Evolutionary conservation across 2,888 invertebrate genomes (phyloP).

Genomic region (Campaea margaritaria): DNA sequence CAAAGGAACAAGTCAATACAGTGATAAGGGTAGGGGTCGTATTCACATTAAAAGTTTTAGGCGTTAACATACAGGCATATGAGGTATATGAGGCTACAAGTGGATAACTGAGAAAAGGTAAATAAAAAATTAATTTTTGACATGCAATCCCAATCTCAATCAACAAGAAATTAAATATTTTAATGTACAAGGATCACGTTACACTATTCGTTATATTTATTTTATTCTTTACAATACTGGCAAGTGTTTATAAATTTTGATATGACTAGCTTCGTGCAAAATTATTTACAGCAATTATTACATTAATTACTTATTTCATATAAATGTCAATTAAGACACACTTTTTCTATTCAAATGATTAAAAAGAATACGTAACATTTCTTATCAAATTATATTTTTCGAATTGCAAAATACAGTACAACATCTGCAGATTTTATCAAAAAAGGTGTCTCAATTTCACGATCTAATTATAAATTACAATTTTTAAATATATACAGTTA

Average conservation of each 20-base stretch:
- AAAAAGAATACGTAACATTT: too few species aligned
- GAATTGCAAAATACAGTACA: not conserved
- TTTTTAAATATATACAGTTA: constrained; percentile 37
- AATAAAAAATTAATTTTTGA: not conserved
- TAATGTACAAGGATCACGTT: not conserved
- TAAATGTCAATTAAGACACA: constrained; percentile 9
- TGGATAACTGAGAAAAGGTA: not conserved
- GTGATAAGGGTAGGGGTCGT: constrained; percentile 37
- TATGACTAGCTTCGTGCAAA: constrained; percentile 73
- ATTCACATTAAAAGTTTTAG: constrained; percentile 46
- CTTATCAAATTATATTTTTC: too few species aligned
- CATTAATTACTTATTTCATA: constrained; percentile 10
- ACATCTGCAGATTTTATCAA: not conserved
- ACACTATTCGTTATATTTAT: constrained; percentile 41
- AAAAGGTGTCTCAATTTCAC: constrained; percentile 22
- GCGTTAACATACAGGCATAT: constrained; percentile 48
- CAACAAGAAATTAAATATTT: not conserved
- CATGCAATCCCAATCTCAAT: not conserved
- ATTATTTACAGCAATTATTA: constrained; percentile 66
- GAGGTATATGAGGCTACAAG: not conserved
- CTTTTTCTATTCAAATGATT: not conserved
- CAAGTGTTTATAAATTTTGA: constrained; percentile 59
- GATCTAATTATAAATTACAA: constrained; percentile 26
- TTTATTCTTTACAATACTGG: constrained; percentile 39
- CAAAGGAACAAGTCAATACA: constrained; percentile 69